A percentile compares a stretch with the other conserved stretches of the same genome.
Conservation (phyloP, 2,113 vertebrate species). For the Callithrix jacchus region DNA sequence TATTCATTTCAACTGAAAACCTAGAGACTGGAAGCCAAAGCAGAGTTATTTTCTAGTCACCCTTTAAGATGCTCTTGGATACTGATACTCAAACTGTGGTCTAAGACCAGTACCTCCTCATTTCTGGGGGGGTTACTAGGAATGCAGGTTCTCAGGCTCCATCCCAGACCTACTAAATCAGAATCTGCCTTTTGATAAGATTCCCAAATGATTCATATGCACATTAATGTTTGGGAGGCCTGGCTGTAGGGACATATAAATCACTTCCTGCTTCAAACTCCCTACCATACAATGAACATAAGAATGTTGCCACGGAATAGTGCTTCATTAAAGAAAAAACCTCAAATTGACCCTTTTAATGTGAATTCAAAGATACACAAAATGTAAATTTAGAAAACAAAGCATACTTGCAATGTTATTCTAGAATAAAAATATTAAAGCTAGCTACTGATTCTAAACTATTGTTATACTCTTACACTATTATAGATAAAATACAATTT, state of each 20-base stretch:
- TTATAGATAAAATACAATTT: not conserved
- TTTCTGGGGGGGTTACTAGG: not conserved
- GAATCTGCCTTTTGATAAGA: not conserved
- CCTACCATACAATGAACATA: not conserved
- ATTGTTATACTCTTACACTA: not conserved
- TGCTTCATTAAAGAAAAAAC: not conserved
- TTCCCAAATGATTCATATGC: not conserved
- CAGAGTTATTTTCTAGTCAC: not conserved
- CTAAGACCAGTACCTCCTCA: not conserved
- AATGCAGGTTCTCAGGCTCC: not conserved
- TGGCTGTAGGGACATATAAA: not conserved
- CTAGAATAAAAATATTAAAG: not conserved
- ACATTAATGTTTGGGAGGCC: not conserved
- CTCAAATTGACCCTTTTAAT: not conserved
- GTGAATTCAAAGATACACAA: not conserved
- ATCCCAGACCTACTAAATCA: not conserved
- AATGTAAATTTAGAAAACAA: conserved; percentile 6
- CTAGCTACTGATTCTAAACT: not conserved
- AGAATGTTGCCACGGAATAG: not conserved
- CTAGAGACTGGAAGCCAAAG: not conserved
- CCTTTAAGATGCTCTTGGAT: not conserved
- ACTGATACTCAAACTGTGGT: not conserved
- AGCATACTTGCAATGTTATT: not conserved
- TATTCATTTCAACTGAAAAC: conserved; percentile 1
- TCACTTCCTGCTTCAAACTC: not conserved